Evolutionary conservation across 2,888 invertebrate genomes (phyloP), one percentile per base, ranked within the genome.

Genomic region (Anthophora plumipes): DNA sequence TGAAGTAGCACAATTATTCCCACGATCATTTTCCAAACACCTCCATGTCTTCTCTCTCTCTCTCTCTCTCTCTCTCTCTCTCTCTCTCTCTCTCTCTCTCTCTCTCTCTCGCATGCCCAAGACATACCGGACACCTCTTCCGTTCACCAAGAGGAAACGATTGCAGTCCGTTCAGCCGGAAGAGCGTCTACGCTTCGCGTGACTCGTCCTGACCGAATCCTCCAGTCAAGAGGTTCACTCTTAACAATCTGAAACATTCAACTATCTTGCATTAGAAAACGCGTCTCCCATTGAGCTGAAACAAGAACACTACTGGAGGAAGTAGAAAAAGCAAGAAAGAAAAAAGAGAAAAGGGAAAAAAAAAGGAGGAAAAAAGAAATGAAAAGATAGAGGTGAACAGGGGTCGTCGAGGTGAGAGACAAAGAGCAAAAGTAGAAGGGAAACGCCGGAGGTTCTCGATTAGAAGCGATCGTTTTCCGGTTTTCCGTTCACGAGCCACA

Each of bases 401-500:
- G 9, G 43, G 9, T 43, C 25, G 41, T 50, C 37, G 25, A 14
- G 14, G 48, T 31, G 60, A 54, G 52, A 74, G 46, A 69, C 68
- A 63, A 59, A 75, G 69, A 70, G 64, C 76, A 57, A 52, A 71
- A 60, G 61, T 74, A 61, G 79, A 55, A 84, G 77, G 82, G 80
- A 86, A 87, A 83, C 66, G 80, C 69, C 48, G 67, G 73, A 77
- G 85, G 83, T 84, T 82, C 61, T 71, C 52, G 78, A 85, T 86
- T 83, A 82, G 85, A 80, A 83, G 83, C 87, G 85, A 90, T 91
- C 88, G 89, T 91, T 92, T 92, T 92, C 92, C 91, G 92, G 91
- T 91, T 92, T 92, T 90, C 90, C 91, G 91, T 89, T 89, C 84
- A 86, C 82, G 80, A 85, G 83, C 83, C 84, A 83, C 68, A 67